Base-by-base conservation (phyloP, 1,140 invertebrate species). In the Coelopa frigida region DNA sequence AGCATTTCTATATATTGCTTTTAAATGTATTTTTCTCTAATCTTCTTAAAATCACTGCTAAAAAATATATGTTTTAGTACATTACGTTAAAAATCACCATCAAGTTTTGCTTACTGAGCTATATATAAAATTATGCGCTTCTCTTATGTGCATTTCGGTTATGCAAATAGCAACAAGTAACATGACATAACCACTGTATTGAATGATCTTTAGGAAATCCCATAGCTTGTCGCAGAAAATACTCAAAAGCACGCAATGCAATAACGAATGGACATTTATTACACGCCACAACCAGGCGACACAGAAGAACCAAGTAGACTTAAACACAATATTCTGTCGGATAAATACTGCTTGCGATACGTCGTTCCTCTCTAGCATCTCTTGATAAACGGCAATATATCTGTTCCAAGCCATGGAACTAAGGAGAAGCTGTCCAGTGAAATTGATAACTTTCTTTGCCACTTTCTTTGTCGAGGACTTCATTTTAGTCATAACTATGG, bases 161-260 rank as follows among this genome's bases (percentile, higher is more conserved):
- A 78, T 58, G 56, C 78, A 78, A 45, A 80, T 73, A 40, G 76
- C 66, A 38, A 71, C 59, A 23, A 81, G 59, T 31, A 82, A 61
- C 41, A 80, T 52, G 31, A 73, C 70, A 53, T 76, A 81, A 22
- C 81, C 79, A 31, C 73, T 67, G 61, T 80, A 84, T 52, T 83
- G 79, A 5, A 82, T 70, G 20, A 73, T 58, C 49, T 75, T 74
- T n/a, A 85, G 59, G 50, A 85, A 84, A 29, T 81, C 75, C 81
- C 83, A 84, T 3, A 83, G 68, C 55, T 83, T 84, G 75, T 90
- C 86, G 58, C 86, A 79, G 65, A 89, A 88, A 48, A 91, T 81
- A 20, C 84, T 78, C 21, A 89, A 63, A 5, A 89, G 74, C 11
- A 89, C 59, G 46, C 82, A 76, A 66, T 91, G 85, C 14, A 87